A percentile compares a stretch with the other conserved stretches of the same genome.
Evolutionary conservation across 2,113 vertebrate species (phyloP).

Genomic region (Pangasianodon hypophthalmus): DNA sequence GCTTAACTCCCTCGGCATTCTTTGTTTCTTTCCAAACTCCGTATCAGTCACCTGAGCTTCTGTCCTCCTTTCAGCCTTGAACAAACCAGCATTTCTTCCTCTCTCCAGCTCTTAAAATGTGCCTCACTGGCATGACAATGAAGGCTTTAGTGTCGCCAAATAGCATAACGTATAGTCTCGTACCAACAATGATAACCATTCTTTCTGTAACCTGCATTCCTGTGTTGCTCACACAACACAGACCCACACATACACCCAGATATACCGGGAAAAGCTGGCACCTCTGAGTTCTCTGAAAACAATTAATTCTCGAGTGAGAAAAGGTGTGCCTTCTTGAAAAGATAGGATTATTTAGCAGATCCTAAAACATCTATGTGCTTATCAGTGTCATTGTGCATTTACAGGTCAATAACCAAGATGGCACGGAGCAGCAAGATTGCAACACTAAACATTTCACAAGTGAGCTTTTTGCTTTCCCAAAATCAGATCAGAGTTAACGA

Average conservation of each 20-base stretch:
- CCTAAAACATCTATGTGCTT: not conserved
- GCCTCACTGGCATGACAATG: conserved; percentile 66
- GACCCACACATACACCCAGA: conserved; percentile 9
- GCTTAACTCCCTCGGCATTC: conserved; percentile 45
- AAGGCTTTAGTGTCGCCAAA: conserved; percentile 59
- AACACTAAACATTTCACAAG: not conserved
- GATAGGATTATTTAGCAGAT: not conserved
- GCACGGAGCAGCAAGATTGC: not conserved
- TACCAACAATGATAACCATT: conserved; percentile 48
- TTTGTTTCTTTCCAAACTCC: conserved; percentile 41
- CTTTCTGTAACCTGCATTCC: conserved; percentile 63
- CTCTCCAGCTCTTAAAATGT: conserved; percentile 39
- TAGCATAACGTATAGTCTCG: conserved; percentile 58
- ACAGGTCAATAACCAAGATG: conserved; percentile 34
- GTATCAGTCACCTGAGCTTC: conserved; percentile 32
- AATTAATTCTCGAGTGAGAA: not conserved
- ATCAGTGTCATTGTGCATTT: not conserved
- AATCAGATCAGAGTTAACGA: not conserved
- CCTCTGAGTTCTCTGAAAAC: not conserved
- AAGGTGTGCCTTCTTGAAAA: not conserved
- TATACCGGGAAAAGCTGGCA: not conserved
- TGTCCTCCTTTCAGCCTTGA: conserved; percentile 62
- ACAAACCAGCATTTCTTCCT: conserved; percentile 69
- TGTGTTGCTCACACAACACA: conserved; percentile 51
- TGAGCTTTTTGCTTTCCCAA: not conserved